A percentile compares a stretch with the other conserved stretches of the same genome.
These are phyloP conservation scores for Polietes domitor DNA, from an alignment of 2,888 invertebrate species.

Conservation along the genomic window DNA sequence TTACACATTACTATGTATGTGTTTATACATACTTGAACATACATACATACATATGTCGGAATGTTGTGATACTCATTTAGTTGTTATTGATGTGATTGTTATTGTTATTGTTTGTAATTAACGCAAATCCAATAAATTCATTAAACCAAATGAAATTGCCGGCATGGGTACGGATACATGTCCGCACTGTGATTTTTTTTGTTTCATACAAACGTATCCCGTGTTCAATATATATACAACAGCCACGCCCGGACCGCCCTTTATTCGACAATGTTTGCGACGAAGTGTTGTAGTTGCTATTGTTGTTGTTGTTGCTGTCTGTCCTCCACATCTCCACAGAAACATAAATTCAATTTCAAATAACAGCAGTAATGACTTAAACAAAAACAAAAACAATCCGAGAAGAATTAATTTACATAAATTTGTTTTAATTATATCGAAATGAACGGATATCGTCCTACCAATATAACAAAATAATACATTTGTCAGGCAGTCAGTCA, in stretches of 20 bases:
- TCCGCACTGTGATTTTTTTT: not conserved
- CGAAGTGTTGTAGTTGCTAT: not conserved
- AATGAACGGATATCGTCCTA: conserved; percentile 21
- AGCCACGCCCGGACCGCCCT: not conserved
- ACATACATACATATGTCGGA: not conserved
- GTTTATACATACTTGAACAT: not conserved
- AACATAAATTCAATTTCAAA: conserved; percentile 35
- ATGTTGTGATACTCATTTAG: conserved; percentile 15
- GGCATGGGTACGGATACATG: not conserved
- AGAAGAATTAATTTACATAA: conserved; percentile 60
- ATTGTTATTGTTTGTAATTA: conserved; percentile 37
- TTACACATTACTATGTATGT: not conserved
- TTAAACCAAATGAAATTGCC: conserved; percentile 16
- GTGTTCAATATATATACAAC: not conserved
- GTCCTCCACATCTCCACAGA: conserved; percentile 10
- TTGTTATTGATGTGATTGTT: conserved; percentile 21
- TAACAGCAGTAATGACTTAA: conserved; percentile 17
- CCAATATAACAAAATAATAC: conserved; percentile 1
- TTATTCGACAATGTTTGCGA: not conserved
- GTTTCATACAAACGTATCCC: not conserved
- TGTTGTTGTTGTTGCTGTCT: not conserved
- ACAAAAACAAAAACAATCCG: conserved; percentile 32
- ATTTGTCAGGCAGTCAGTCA: conserved; percentile 23
- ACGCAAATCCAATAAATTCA: conserved; percentile 37
- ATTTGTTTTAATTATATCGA: conserved; percentile 64